Evolutionary conservation across 2,888 invertebrate genomes (phyloP).

Genomic region (Drosophila yooni): DNA sequence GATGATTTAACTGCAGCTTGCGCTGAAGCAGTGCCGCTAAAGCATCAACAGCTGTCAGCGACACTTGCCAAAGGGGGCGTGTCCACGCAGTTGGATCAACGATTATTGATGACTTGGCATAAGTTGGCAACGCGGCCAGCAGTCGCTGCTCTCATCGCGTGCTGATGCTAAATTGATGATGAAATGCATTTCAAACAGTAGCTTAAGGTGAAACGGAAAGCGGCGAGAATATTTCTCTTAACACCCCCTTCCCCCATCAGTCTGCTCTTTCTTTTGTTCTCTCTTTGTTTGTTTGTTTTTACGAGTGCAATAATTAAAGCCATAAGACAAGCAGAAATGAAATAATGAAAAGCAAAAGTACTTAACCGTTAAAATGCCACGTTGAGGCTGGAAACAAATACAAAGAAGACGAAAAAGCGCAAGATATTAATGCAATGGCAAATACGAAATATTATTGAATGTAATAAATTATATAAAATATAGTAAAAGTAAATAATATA

Average conservation of each 20-base stretch:
- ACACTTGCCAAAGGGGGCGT: constrained; percentile 70
- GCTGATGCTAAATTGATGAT: constrained; percentile 83
- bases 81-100: constrained; percentile 69
- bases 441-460: constrained; percentile 11
- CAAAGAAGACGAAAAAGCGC: background rate
- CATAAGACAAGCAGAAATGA: constrained; percentile 21
- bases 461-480: constrained; percentile 18
- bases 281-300: constrained; percentile 22
- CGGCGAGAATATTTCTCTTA: constrained; percentile 23
- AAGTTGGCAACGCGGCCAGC: constrained; percentile 32
- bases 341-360: constrained; percentile 24
- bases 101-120: constrained; percentile 79
- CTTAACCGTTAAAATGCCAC: constrained; percentile 24
- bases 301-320: constrained; percentile 65
- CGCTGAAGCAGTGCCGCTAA: constrained; percentile 31
- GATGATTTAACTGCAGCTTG: constrained; percentile 66
- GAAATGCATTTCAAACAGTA: constrained; percentile 78
- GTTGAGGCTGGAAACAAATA: constrained; percentile 8
- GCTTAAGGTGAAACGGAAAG: constrained; percentile 67
- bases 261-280: constrained; percentile 10
- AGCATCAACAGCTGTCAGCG: constrained; percentile 70
- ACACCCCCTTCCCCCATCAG: background rate
- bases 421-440: background rate
- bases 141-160: constrained; percentile 48
- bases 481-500: constrained; percentile 13